A percentile compares a stretch with the other conserved stretches of the same genome.
These are phyloP conservation scores for Macroramphosus scolopax DNA, from an alignment of 2,797 vertebrate species.

Conservation along the genomic window DNA sequence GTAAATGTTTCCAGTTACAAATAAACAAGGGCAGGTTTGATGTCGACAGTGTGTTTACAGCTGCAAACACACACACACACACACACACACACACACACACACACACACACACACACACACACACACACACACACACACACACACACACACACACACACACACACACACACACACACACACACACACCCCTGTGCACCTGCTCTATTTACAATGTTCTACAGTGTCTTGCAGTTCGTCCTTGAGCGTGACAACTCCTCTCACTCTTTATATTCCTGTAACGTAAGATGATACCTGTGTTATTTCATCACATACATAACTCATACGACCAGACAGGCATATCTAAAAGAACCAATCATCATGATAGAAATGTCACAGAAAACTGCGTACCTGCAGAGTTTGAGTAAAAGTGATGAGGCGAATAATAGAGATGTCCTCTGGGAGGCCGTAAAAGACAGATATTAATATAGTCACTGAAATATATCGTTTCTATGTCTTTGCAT, in stretches of 20 bases:
- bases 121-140: slow-evolving; percentile 8
- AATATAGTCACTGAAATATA: slow-evolving; percentile 26
- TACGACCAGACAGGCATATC: slow-evolving; percentile 14
- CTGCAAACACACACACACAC: slow-evolving; percentile 5
- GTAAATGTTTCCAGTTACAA: slow-evolving; percentile 3
- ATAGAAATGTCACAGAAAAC: slow-evolving; percentile 7
- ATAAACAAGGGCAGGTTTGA: background rate
- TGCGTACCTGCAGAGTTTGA: slow-evolving; percentile 13
- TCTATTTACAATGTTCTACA: slow-evolving; percentile 33
- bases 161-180: no score
- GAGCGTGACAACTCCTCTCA: slow-evolving; percentile 36
- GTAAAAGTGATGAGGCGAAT: slow-evolving; percentile 32
- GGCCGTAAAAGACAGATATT: slow-evolving; percentile 38
- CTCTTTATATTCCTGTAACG: slow-evolving; percentile 17
- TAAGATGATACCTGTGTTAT: slow-evolving; percentile 10
- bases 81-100: slow-evolving; percentile 4
- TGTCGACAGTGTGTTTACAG: slow-evolving; percentile 3
- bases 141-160: slow-evolving; percentile 57
- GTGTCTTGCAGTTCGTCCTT: slow-evolving; percentile 37
- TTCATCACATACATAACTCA: slow-evolving; percentile 9
- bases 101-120: slow-evolving; percentile 29
- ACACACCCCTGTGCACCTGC: slow-evolving; percentile 22
- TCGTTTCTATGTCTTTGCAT: slow-evolving; percentile 25
- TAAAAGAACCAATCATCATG: slow-evolving; percentile 17
- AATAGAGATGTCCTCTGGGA: no score